phyloP scores from a whole-genome alignment of 2,797 vertebrate genomes.

The Protosalanx chinensis region DNA sequence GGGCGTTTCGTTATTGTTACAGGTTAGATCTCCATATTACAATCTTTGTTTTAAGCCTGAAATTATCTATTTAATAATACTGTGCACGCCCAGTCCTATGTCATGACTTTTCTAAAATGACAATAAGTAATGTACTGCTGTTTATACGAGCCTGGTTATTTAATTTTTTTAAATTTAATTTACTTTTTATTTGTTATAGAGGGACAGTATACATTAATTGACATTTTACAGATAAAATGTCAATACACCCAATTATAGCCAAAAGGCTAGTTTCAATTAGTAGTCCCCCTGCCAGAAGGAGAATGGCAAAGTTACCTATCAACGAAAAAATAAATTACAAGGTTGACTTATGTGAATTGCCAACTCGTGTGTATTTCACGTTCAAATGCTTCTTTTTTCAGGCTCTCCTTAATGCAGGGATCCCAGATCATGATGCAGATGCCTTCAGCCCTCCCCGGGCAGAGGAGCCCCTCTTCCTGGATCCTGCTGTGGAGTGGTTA shows the following conservation, averaged over 20 bases:
- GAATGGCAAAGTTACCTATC: no score
- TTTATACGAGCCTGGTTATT: neutral
- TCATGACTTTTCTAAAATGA: neutral
- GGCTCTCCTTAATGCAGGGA: conserved; percentile 84
- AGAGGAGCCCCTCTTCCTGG: conserved; percentile 61
- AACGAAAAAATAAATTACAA: no score
- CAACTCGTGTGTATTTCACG: neutral
- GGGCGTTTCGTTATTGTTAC: conserved; percentile 78
- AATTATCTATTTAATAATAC: neutral
- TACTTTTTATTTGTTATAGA: no score
- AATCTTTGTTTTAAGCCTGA: neutral
- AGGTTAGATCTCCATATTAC: conserved; percentile 70
- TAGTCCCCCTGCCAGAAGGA: no score
- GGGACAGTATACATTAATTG: no score
- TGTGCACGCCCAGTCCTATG: neutral
- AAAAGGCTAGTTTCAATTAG: no score
- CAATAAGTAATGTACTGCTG: neutral
- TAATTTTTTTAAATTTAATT: no score
- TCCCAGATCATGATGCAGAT: conserved; percentile 92
- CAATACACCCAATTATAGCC: no score
- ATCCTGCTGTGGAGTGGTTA: conserved; percentile 75
- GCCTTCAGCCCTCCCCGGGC: conserved; percentile 87
- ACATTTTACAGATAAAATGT: no score
- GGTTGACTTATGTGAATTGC: neutral
- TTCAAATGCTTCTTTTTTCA: conserved; percentile 46